Percentiles rank a stretch among this genome's conserved stretches.
phyloP scores from a whole-genome alignment of 2,888 invertebrate species.

The Eledona agricola region DNA sequence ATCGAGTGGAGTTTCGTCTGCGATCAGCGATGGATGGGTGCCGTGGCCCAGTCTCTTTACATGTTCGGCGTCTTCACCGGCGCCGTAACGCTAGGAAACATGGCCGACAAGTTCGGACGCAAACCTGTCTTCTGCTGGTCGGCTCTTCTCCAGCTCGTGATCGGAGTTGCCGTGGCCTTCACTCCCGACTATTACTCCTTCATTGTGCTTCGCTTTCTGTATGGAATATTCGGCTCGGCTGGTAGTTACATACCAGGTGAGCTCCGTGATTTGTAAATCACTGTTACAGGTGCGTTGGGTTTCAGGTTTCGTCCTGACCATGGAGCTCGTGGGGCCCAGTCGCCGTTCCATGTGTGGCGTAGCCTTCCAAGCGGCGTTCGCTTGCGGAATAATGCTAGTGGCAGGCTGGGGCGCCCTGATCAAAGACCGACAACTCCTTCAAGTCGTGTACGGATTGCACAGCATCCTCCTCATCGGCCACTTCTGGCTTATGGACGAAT shows the following conservation, averaged over 20 bases:
- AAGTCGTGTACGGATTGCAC: slow-evolving; percentile 81
- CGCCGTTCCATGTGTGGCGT: slow-evolving; percentile 84
- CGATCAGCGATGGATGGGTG: slow-evolving; percentile 79
- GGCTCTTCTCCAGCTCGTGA: slow-evolving; percentile 75
- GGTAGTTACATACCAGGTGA: slow-evolving; percentile 69
- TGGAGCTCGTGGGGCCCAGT: slow-evolving; percentile 85
- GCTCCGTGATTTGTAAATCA: too few species aligned
- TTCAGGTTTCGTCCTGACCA: slow-evolving; percentile 74
- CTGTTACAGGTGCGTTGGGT: too few species aligned
- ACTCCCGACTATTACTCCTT: slow-evolving; percentile 81
- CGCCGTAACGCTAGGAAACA: slow-evolving; percentile 77
- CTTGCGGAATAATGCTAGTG: slow-evolving; percentile 82
- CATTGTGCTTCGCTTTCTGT: slow-evolving; percentile 67
- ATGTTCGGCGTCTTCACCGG: slow-evolving; percentile 88
- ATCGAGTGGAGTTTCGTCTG: slow-evolving; percentile 89
- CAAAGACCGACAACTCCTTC: slow-evolving; percentile 76
- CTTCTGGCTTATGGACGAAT: slow-evolving; percentile 91
- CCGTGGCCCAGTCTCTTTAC: slow-evolving; percentile 78
- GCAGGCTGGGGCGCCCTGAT: slow-evolving; percentile 85
- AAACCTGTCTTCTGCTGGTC: slow-evolving; percentile 83
- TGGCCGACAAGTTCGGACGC: slow-evolving; percentile 80
- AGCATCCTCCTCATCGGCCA: slow-evolving; percentile 77
- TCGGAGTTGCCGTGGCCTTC: slow-evolving; percentile 75
- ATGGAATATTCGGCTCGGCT: slow-evolving; percentile 79
- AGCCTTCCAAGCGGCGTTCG: slow-evolving; percentile 81